A percentile compares a stretch with the other conserved stretches of the same genome.
Evolutionary conservation across 2,113 vertebrate species (phyloP).

Genomic region (Ptilorrhoa leucosticta): DNA sequence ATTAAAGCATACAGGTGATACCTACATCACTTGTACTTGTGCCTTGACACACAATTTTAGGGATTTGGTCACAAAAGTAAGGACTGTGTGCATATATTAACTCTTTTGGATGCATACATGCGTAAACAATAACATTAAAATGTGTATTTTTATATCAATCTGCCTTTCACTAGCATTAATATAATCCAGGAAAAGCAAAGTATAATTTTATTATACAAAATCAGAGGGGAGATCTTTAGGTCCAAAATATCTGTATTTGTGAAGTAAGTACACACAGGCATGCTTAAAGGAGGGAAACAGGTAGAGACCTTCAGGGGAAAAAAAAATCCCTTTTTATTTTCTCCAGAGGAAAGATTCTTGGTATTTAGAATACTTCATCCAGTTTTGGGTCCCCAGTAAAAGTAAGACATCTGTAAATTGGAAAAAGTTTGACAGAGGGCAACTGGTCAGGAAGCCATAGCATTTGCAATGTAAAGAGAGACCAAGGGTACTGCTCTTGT

Average conservation of each 20-base stretch:
- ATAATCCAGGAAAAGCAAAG: not conserved
- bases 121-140: not conserved
- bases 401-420: not conserved
- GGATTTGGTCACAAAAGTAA: not conserved
- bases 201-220: not conserved
- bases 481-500: not conserved
- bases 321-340: not conserved
- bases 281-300: not conserved
- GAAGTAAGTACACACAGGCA: not conserved
- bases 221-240: not conserved
- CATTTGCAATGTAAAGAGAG: not conserved
- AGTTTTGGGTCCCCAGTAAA: not conserved
- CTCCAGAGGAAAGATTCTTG: not conserved
- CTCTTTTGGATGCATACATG: not conserved
- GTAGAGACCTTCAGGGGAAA: not conserved
- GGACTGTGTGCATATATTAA: not conserved
- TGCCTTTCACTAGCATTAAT: not conserved
- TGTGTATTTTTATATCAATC: not conserved
- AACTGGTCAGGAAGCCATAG: not conserved
- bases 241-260: not conserved
- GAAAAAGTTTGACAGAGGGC: not conserved
- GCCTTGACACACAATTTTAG: not conserved
- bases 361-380: not conserved
- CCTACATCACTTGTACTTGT: not conserved
- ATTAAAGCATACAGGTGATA: not conserved